Percentiles rank a stretch among this genome's conserved stretches.
Evolutionary conservation across 2,888 invertebrate species (phyloP).

Genomic region (Latrodectus elegans): DNA sequence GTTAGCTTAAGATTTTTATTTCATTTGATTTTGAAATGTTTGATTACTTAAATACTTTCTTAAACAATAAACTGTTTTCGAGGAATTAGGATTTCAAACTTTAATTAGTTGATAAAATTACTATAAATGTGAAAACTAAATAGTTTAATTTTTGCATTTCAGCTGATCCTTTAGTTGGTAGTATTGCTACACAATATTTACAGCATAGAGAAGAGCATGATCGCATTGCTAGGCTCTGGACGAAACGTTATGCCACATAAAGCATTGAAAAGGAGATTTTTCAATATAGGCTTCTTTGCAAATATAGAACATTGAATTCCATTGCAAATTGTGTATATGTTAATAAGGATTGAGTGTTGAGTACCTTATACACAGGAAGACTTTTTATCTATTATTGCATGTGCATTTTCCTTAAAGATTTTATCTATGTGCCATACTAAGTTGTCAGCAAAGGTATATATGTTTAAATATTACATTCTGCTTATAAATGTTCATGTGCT

Average conservation of each 20-base stretch:
- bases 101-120: too few species aligned
- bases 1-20: too few species aligned
- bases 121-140: too few species aligned
- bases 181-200: conserved; percentile 97
- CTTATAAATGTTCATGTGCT: too few species aligned
- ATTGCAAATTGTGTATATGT: conserved; percentile 29
- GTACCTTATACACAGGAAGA: conserved; percentile 12
- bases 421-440: conserved; percentile 1
- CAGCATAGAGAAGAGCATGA: conserved; percentile 98
- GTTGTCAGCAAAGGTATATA: not conserved
- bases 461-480: too few species aligned
- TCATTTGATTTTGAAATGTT: too few species aligned
- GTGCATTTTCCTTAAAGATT: conserved; percentile 14
- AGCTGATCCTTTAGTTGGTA: conserved; percentile 97
- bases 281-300: conserved; percentile 10
- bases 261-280: conserved; percentile 17
- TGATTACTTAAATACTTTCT: too few species aligned
- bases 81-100: too few species aligned
- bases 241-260: conserved; percentile 97
- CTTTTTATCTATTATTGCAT: conserved; percentile 12
- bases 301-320: conserved; percentile 20
- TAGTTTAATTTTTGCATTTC: not conserved
- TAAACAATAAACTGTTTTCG: too few species aligned
- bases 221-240: conserved; percentile 98
- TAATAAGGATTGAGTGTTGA: conserved; percentile 20